Conservation (phyloP, 2,797 vertebrate genomes). For the Sitta carolinensis region DNA sequence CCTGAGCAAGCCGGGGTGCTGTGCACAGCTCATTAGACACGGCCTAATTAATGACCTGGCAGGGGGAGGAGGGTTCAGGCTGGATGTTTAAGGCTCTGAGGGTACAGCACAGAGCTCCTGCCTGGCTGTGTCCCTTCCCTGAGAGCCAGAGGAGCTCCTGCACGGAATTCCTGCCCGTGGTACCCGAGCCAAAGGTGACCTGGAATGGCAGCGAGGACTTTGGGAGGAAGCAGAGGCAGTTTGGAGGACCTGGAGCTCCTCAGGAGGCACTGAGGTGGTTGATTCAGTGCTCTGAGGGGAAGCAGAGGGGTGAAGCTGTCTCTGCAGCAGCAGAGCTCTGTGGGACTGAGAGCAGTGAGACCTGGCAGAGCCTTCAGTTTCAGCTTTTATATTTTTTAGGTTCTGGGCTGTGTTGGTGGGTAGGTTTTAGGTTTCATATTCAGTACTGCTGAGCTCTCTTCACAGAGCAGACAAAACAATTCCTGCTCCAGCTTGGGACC, state of each 20-base stretch:
- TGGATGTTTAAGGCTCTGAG: background rate
- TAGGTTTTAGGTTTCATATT: too few relatives aligned
- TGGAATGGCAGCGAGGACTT: background rate
- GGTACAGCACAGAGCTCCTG: background rate
- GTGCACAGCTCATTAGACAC: background rate
- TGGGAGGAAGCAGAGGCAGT: background rate
- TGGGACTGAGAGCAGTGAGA: background rate
- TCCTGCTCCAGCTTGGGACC: too few relatives aligned
- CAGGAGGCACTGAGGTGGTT: background rate
- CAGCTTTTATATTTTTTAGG: too few relatives aligned
- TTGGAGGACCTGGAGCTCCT: background rate
- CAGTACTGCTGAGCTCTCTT: too few relatives aligned
- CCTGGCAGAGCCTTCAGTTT: background rate
- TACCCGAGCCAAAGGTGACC: background rate
- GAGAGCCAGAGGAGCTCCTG: background rate
- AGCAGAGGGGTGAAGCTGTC: background rate
- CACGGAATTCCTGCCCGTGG: rapidly evolving
- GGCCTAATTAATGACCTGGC: background rate
- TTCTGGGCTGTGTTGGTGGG: too few relatives aligned
- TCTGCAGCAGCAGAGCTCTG: background rate
- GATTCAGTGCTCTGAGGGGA: background rate
- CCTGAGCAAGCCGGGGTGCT: background rate
- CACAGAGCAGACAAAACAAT: too few relatives aligned
- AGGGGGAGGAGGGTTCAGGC: background rate
- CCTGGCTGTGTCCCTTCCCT: background rate